phyloP scores from a whole-genome alignment of 2,113 vertebrate genomes.

The Oncorhynchus clarkii region DNA sequence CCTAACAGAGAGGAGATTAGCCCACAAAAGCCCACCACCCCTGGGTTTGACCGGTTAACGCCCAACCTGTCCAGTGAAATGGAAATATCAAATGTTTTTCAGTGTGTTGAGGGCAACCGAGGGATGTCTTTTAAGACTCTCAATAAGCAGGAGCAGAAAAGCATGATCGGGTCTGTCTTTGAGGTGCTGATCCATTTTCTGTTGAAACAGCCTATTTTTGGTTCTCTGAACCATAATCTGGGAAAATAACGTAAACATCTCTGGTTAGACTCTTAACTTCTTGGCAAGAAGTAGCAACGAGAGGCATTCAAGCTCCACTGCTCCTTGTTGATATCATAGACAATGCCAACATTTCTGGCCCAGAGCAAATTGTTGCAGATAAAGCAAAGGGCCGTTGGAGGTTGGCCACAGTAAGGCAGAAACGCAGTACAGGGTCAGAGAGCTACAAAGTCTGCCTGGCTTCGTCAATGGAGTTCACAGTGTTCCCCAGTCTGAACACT shows the following conservation, averaged over 20 bases:
- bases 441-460: slow-evolving; percentile 73
- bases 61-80: slow-evolving; percentile 84
- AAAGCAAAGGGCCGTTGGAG: slow-evolving; percentile 83
- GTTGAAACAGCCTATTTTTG: slow-evolving; percentile 45
- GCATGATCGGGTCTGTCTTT: slow-evolving; percentile 44
- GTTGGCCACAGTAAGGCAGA: slow-evolving; percentile 82
- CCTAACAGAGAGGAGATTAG: slow-evolving; percentile 89
- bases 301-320: slow-evolving; percentile 80
- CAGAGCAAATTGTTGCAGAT: slow-evolving; percentile 87
- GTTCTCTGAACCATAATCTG: slow-evolving; percentile 71
- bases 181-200: slow-evolving; percentile 55
- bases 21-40: slow-evolving; percentile 84
- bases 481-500: slow-evolving; percentile 92
- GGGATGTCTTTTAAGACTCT: slow-evolving; percentile 76
- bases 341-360: slow-evolving; percentile 75
- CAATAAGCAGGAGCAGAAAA: slow-evolving; percentile 72
- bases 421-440: slow-evolving; percentile 74
- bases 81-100: slow-evolving; percentile 90
- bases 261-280: slow-evolving; percentile 75
- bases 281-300: slow-evolving; percentile 76
- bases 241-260: slow-evolving; percentile 79
- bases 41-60: slow-evolving; percentile 80
- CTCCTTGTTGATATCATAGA: slow-evolving; percentile 69
- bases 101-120: slow-evolving; percentile 82
- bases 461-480: slow-evolving; percentile 81